Percentiles rank a stretch among this genome's conserved stretches.
Conservation (phyloP, 2,113 vertebrate genomes). For the Macrotis lagotis region DNA sequence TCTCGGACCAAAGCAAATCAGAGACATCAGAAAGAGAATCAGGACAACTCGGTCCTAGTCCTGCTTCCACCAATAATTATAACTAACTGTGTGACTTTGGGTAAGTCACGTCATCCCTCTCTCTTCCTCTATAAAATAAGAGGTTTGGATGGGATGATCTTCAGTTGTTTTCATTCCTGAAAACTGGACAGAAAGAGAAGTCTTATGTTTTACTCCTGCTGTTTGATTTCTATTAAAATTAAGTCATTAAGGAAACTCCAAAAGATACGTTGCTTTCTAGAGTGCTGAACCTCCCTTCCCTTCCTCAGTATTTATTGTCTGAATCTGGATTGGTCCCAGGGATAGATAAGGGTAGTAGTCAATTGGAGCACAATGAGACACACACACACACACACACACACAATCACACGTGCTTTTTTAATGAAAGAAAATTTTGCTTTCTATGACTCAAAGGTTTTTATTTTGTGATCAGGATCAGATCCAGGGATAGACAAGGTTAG, state of each 20-base stretch:
- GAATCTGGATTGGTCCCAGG: not conserved
- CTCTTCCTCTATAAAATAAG: not conserved
- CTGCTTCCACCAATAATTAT: not conserved
- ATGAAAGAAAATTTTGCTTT: not conserved
- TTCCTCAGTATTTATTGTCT: not conserved
- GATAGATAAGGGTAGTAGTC: not conserved
- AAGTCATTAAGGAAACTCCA: not conserved
- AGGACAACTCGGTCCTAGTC: not conserved
- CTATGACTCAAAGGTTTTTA: not conserved
- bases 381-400: too few relatives aligned
- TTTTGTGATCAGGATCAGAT: too few relatives aligned
- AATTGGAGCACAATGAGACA: not conserved
- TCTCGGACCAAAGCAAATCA: not conserved
- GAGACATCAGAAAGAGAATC: not conserved
- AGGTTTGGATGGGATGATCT: not conserved
- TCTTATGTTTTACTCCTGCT: not conserved
- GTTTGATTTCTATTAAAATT: constrained; percentile 5
- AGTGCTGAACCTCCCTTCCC: not conserved
- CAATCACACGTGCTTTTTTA: too few relatives aligned
- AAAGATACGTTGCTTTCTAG: not conserved
- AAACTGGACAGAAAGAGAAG: not conserved
- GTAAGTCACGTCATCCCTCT: not conserved
- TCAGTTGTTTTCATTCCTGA: not conserved
- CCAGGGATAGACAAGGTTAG: too few relatives aligned
- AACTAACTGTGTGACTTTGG: not conserved